Conservation (phyloP, 2,888 invertebrate species). For the Holacanthella duospinosa region DNA sequence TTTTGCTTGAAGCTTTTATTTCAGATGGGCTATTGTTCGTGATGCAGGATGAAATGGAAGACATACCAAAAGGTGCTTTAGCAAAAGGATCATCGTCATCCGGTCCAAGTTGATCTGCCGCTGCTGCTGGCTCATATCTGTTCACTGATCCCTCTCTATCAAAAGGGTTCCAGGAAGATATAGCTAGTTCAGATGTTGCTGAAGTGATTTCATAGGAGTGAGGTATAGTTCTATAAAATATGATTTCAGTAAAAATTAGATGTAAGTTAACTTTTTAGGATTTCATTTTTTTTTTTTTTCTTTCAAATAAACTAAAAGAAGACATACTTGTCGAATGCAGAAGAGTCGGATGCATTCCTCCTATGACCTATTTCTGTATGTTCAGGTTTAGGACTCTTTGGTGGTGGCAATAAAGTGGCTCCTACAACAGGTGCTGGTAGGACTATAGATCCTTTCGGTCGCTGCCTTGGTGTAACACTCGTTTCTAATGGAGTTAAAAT, state of each 20-base stretch:
- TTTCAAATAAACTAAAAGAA: not conserved
- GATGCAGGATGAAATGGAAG: conserved; percentile 1
- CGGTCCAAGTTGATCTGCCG: conserved; percentile 32
- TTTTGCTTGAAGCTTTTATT: too few species aligned
- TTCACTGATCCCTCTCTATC: conserved; percentile 37
- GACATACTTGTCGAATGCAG: conserved; percentile 67
- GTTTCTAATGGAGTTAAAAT: conserved; percentile 52
- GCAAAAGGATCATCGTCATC: conserved; percentile 29
- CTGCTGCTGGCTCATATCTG: conserved; percentile 40
- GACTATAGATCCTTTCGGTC: conserved; percentile 56
- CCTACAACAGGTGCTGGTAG: conserved; percentile 23
- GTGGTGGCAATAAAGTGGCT: conserved; percentile 23
- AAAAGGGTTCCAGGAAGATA: conserved; percentile 32
- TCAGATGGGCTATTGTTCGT: not conserved
- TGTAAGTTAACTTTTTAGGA: not conserved
- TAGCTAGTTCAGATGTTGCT: conserved; percentile 53
- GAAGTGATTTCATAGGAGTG: conserved; percentile 49
- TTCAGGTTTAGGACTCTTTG: conserved; percentile 29
- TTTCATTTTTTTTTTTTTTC: not conserved
- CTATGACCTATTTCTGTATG: conserved; percentile 49
- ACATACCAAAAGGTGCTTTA: conserved; percentile 33
- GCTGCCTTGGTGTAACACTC: conserved; percentile 68
- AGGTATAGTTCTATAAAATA: conserved; percentile 48
- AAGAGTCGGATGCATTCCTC: conserved; percentile 73
- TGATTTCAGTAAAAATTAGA: too few species aligned